Evolutionary conservation across 2,113 vertebrate genomes (phyloP).

Genomic region (Dasypus novemcinctus): DNA sequence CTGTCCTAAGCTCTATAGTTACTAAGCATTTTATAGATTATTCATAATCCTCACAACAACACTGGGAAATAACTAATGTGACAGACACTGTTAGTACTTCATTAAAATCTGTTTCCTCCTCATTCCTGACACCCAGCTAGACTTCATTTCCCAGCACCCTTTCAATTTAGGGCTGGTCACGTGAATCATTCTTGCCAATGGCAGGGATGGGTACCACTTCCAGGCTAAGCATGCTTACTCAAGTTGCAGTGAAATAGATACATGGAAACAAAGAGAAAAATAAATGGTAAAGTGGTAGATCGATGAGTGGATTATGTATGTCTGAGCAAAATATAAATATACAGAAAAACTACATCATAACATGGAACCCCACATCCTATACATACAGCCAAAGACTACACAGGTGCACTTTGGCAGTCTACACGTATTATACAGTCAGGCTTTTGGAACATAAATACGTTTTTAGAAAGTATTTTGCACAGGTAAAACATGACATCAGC

Average conservation of each 20-base stretch:
- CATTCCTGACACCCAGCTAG: background rate
- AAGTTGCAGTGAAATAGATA: background rate
- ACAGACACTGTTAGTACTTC: background rate
- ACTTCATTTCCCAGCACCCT: background rate
- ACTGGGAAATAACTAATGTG: background rate
- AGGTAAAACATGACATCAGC: background rate
- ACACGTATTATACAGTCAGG: fast-evolving
- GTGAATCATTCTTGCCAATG: background rate
- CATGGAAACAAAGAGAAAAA: background rate
- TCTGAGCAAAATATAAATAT: background rate
- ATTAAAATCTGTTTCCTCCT: background rate
- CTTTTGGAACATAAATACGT: too few relatives aligned
- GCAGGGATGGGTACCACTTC: background rate
- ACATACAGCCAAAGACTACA: background rate
- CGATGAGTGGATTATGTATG: background rate
- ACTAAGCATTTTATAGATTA: background rate
- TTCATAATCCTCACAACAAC: background rate
- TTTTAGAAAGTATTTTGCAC: background rate
- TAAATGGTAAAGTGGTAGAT: background rate
- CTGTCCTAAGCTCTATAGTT: background rate
- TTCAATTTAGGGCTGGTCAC: fast-evolving
- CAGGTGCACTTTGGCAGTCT: background rate
- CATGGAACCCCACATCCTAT: background rate
- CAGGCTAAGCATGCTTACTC: too few relatives aligned
- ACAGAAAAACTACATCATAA: background rate